Evolutionary conservation across 1,140 invertebrate species (phyloP).

Genomic region (Drosophila tani): DNA sequence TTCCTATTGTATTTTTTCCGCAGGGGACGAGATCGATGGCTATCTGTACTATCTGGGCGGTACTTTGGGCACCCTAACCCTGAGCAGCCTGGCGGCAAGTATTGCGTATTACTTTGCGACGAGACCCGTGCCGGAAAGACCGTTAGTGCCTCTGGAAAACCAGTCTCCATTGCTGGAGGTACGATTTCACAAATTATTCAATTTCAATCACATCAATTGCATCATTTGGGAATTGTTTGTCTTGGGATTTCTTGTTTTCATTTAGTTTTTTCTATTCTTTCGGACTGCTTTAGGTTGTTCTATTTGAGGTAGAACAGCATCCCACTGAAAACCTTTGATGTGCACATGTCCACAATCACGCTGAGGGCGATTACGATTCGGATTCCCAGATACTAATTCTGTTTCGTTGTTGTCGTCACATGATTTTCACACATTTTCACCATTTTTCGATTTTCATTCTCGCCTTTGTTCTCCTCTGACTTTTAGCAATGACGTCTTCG

Average conservation of each 20-base stretch:
- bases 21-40: slow-evolving; percentile 90
- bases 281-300: slow-evolving; percentile 7
- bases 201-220: slow-evolving; percentile 47
- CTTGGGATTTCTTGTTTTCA: slow-evolving; percentile 27
- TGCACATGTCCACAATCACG: slow-evolving; percentile 69
- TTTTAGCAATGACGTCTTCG: slow-evolving; percentile 62
- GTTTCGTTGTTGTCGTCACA: slow-evolving; percentile 77
- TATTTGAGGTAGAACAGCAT: slow-evolving; percentile 66
- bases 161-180: slow-evolving; percentile 90
- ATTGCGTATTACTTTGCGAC: slow-evolving; percentile 90
- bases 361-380: slow-evolving; percentile 42
- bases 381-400: slow-evolving; percentile 45
- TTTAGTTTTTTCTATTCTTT: slow-evolving; percentile 12
- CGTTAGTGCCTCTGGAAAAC: slow-evolving; percentile 90
- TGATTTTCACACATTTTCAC: slow-evolving; percentile 63
- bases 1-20: slow-evolving; percentile 2
- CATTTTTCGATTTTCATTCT: slow-evolving; percentile 51
- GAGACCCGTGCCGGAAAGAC: slow-evolving; percentile 90
- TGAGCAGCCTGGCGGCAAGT: slow-evolving; percentile 91
- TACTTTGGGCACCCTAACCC: slow-evolving; percentile 89
- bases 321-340: slow-evolving; percentile 61
- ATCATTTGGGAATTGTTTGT: slow-evolving; percentile 59
- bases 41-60: slow-evolving; percentile 92
- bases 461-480: slow-evolving; percentile 38
- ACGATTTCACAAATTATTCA: slow-evolving; percentile 68